Evolutionary conservation across 2,797 vertebrate genomes (phyloP).

Genomic region (Platyrinchus mystaceus): DNA sequence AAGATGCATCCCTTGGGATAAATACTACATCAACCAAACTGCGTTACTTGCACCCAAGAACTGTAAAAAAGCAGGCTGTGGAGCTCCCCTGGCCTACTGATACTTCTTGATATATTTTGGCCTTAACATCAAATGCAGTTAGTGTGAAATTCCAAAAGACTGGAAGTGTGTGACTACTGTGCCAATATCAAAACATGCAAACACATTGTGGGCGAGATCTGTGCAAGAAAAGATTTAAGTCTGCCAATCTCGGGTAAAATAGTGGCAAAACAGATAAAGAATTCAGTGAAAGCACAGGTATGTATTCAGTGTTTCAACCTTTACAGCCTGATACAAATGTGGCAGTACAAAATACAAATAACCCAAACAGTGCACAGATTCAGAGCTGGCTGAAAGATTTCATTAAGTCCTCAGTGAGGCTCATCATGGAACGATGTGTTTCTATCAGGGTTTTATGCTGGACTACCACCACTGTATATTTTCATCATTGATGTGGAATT

Average conservation of each 20-base stretch:
- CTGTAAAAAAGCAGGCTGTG: not conserved
- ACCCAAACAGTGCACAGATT: not conserved
- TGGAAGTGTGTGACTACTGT: not conserved
- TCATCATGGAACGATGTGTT: not conserved
- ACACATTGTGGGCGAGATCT: not conserved
- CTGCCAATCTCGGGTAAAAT: not conserved
- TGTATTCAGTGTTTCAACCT: not conserved
- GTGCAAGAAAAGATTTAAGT: not conserved
- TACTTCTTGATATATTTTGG: not conserved
- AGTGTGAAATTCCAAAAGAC: not conserved
- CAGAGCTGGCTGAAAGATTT: not conserved
- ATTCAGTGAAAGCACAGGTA: not conserved
- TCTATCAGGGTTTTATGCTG: not conserved
- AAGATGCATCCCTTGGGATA: not conserved
- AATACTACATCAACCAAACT: not conserved
- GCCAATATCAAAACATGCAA: not conserved
- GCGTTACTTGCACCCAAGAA: not conserved
- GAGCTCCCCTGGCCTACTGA: not conserved
- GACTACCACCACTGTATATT: not conserved
- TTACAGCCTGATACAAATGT: not conserved
- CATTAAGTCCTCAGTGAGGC: not conserved
- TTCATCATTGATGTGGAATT: not conserved
- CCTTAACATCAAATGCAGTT: not conserved
- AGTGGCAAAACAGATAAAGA: not conserved
- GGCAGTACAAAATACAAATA: not conserved